These are phyloP conservation scores for Tridacna gigas DNA, from an alignment of 2,888 invertebrate species.

Conservation along the genomic window DNA sequence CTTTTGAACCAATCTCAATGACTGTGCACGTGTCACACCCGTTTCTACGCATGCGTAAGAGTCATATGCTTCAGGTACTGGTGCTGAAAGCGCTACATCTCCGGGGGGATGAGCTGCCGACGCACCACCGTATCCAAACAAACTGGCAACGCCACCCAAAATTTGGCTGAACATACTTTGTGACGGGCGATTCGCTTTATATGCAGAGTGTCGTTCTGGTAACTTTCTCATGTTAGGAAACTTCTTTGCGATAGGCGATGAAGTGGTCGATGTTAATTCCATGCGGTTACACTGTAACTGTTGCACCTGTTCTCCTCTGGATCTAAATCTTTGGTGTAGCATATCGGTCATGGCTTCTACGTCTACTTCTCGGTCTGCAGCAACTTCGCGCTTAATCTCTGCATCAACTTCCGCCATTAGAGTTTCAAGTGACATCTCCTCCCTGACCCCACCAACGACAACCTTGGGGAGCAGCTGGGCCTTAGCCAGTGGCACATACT, in stretches of 20 bases:
- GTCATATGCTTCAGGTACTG: slow-evolving; percentile 27
- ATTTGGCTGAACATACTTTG: no score
- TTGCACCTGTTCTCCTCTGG: slow-evolving; percentile 63
- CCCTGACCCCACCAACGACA: slow-evolving; percentile 80
- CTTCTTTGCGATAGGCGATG: slow-evolving; percentile 53
- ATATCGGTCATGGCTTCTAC: slow-evolving; percentile 62
- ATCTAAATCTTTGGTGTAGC: slow-evolving; percentile 59
- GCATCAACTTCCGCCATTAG: slow-evolving; percentile 77
- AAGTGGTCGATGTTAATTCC: slow-evolving; percentile 39
- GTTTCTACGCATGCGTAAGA: slow-evolving; percentile 58
- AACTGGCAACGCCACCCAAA: no score
- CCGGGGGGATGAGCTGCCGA: background rate
- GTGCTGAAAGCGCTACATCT: background rate
- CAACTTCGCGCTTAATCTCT: slow-evolving; percentile 71
- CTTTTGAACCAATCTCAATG: slow-evolving; percentile 70
- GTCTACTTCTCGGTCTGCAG: slow-evolving; percentile 65
- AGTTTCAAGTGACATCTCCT: slow-evolving; percentile 81
- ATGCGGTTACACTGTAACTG: slow-evolving; percentile 65
- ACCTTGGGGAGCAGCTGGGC: slow-evolving; percentile 76
- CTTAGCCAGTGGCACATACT: slow-evolving; percentile 79
- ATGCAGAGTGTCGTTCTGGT: slow-evolving; percentile 53
- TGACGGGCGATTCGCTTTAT: slow-evolving; percentile 21
- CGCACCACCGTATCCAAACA: background rate
- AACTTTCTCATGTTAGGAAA: slow-evolving; percentile 58
- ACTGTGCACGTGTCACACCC: slow-evolving; percentile 63